Base-by-base conservation (phyloP, 2,888 invertebrate species). In the Dryomyza anilis region DNA sequence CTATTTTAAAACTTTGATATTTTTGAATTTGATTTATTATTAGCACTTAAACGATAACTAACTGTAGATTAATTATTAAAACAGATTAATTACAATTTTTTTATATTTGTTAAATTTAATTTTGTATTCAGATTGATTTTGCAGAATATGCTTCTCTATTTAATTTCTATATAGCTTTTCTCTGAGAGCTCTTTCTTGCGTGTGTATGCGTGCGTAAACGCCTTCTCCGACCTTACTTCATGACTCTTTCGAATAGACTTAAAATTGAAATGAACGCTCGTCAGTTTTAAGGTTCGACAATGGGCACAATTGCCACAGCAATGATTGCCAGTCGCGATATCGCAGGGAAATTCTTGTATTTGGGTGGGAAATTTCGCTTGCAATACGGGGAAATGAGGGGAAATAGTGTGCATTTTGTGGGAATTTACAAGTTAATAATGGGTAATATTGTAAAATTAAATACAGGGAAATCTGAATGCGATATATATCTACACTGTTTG, bases 161-260 rank as follows among this genome's bases (percentile, higher is more conserved):
- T 53, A 4, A 43, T 56, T 66, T 67, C 57, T 65, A 33, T 58
- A 27, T 2, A 48, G 30, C 58, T 66, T 68, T 66, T 73, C 52
- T 72, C 66, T 70, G 12, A 50, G 36, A 60, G 21, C 71, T 74
- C 70, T 73, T 70, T 76, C 64, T 71, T 68, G 50, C 68, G 66
- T 70, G 55, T 70, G 60, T 63, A 57, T 72, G 76, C 78, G 79
- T 74, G 71, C 74, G 67, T 68, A 73, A 80, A 80, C 78, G 79
- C 69, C 64, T 70, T 68, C 74, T 73, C 78, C 73, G 76, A 74
- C 76, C 75, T 75, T 78, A 77, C 74, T 75, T 72, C 78, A 79
- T 77, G 75, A 80, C 78, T 78, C 66, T 74, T 71, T 71, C 72
- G 71, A 73, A 69, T 67, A 68, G 72, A 75, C 72, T 73, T 72